Percentiles rank a stretch among this genome's conserved stretches.
Evolutionary conservation across 2,888 invertebrate genomes (phyloP).

Genomic region (Philonicus albiceps): DNA sequence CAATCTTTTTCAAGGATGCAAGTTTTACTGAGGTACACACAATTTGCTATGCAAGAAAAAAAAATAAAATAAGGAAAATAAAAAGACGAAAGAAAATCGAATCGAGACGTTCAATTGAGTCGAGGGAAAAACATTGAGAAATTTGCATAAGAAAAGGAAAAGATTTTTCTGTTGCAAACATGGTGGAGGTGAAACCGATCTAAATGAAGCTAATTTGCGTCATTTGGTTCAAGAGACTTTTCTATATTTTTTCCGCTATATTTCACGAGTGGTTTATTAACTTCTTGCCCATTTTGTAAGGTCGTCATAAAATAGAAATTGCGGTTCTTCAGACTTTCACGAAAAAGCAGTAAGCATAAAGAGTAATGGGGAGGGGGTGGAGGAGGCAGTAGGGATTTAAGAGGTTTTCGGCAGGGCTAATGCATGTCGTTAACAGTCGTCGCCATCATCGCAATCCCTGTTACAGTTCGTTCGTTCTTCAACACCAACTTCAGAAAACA

Average conservation of each 20-base stretch:
- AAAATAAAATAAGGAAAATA: background rate
- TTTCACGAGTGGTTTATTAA: constrained; percentile 1
- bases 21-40: background rate
- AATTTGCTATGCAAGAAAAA: background rate
- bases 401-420: background rate
- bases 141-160: background rate
- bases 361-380: background rate
- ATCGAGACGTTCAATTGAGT: background rate
- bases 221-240: background rate
- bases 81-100: background rate
- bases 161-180: background rate
- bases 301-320: background rate
- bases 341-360: background rate
- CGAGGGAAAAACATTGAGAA: background rate
- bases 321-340: background rate
- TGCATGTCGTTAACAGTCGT: background rate
- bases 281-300: background rate
- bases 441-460: background rate
- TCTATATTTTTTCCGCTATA: background rate
- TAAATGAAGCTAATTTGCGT: background rate
- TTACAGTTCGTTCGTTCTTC: background rate
- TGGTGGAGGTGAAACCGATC: background rate
- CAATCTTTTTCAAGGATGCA: background rate
- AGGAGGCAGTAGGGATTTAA: background rate
- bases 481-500: background rate